Base-by-base conservation (phyloP, 2,797 vertebrate species). In the Gambelia wislizenii region DNA sequence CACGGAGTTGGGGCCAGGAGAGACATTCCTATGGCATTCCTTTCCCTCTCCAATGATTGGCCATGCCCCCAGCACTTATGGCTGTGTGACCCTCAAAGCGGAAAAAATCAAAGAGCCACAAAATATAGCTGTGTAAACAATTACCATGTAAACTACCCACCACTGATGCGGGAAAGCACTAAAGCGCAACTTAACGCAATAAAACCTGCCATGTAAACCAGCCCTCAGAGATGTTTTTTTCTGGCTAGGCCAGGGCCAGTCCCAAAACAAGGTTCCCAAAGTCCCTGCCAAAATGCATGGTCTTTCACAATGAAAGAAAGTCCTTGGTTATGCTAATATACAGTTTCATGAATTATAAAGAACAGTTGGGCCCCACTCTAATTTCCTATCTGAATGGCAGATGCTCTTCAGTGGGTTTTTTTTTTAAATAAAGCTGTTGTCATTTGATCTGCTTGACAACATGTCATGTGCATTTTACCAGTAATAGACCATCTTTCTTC, bases 351-450 rank as follows among this genome's bases (percentile, higher is more conserved):
- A 95, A 94, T 90, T 93, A 85, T 67, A 93, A 74, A 88, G 94
- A 96, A 91, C 89, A 91, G 89, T 95, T 95, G 91, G 85, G 79
- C 91, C 89, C 95, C 70, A 80, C 78, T 88, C 91, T 96, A 94
- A 96, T 96, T 96, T 96, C 93, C 95, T 94, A 95, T 93, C 93
- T 93, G 94, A 96, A 93, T 93, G 95, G 91, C 96, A 96, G 96
- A 96, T 96, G 93, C 95, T 95, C 90, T 70, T 94, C 92, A 13
- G 95, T 91, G 10, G n/a, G 22, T 22, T 20, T 22, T 30, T 64
- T 64, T 64, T 61, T 61, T 96, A 95, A 94, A 77, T 12, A 96
- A 96, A 95, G 95, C 96, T 92, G 95, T 93, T 88, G 91, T 93
- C 93, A 94, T 94, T 95, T 91, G 91, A 95, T 91, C 93, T 94